Base-by-base conservation (phyloP, 2,888 invertebrate species). In the Augiades crinisus region DNA sequence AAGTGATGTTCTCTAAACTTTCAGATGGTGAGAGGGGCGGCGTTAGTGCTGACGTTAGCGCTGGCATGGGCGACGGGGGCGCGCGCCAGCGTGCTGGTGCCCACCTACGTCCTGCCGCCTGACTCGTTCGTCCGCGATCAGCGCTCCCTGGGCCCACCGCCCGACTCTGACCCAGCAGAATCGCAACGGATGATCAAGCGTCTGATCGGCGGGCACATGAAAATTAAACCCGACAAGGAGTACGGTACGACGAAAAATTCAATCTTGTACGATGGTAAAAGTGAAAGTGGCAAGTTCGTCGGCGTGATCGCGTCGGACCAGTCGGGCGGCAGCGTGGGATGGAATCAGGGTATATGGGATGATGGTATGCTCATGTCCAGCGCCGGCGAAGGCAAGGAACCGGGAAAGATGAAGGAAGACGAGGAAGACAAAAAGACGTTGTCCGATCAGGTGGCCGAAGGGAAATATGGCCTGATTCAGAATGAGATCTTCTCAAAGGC, bases 401-500 rank as follows among this genome's bases (percentile, higher is more conserved):
- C 76, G 49, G 72, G 75, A 10, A 86, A 84, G 64, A 84, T 88
- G 14, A 77, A 82, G 55, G 81, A 81, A 30, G 87, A 65, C 70
- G 94, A 94, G 56, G 96, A 96, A 58, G 94, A 94, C 19, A 94
- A 93, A 75, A 96, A 96, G 77, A 96, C 96, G 3, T 85, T 96
- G 27, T 92, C 95, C n/a, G 96, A 96, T 82, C 96, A 96, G 83
- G 96, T 96, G 62, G 94, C 95, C 54, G 97, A 97, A 72, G 97
- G 96, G 33, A 96, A 96, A 82, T 97, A 97, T 80, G 96, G 96
- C 22, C 89, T 97, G 4, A 96, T 97, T 61, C 96, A 96, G 72
- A 94, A 95, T 68, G 96, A 96, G 79, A 91, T 96, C 56, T 96
- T 96, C 70, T 82, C 92, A 0, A 92, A 92, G 53, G 87, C 91